These are phyloP conservation scores for Jordanella pulchra DNA, from an alignment of 2,797 vertebrate genomes.

Conservation along the genomic window DNA sequence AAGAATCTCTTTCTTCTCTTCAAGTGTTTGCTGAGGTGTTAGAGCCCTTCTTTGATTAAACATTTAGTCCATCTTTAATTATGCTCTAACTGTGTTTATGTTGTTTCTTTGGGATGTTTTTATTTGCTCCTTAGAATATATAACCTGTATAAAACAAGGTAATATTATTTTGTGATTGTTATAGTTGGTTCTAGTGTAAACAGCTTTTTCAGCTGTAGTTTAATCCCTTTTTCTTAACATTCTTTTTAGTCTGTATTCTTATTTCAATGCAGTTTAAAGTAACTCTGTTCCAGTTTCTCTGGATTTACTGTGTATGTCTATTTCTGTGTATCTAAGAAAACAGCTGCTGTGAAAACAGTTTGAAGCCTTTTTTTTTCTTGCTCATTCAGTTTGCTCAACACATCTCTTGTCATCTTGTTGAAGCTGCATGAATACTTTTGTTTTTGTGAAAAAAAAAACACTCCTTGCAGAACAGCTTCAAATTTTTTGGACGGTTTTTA, in stretches of 20 bases:
- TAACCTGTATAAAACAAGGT: not conserved
- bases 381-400: not conserved
- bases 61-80: no score
- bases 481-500: not conserved
- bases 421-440: not conserved
- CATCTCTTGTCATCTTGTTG: not conserved
- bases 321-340: not conserved
- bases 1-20: not conserved
- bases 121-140: not conserved
- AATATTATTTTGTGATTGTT: not conserved
- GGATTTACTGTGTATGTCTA: not conserved
- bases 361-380: not conserved
- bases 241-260: not conserved
- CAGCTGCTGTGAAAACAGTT: not conserved
- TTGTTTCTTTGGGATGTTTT: not conserved
- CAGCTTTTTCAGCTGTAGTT: not conserved
- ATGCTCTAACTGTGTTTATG: not conserved
- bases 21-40: no score
- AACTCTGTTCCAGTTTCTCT: not conserved
- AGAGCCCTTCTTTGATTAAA: not conserved
- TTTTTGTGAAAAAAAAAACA: not conserved
- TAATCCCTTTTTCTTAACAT: not conserved
- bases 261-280: slow-evolving; percentile 1
- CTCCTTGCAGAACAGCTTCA: not conserved
- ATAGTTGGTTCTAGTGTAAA: not conserved